A percentile compares a stretch with the other conserved stretches of the same genome.
Conservation (phyloP, 2,797 vertebrate genomes). For the Sitta carolinensis region DNA sequence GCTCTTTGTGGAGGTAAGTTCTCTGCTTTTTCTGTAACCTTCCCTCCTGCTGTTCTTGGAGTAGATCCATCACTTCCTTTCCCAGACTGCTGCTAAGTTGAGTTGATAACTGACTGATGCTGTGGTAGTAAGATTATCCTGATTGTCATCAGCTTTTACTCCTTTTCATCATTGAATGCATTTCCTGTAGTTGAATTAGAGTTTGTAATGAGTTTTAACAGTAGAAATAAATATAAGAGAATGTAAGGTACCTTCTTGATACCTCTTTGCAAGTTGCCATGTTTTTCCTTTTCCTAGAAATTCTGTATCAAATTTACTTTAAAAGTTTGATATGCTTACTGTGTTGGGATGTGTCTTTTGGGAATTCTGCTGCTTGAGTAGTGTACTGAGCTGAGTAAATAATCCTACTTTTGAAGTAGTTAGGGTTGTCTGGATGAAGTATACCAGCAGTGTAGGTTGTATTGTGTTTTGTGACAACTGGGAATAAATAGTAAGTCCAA, state of each 20-base stretch:
- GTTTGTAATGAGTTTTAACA: not conserved
- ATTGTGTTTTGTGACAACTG: not conserved
- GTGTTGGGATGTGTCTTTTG: not conserved
- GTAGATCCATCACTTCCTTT: not conserved
- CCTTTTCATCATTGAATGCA: not conserved
- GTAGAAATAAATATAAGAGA: not conserved
- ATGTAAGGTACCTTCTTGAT: not conserved
- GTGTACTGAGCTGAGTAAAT: not conserved
- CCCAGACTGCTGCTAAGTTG: not conserved
- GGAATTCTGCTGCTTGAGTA: not conserved
- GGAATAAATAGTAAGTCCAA: not conserved
- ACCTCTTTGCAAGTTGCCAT: not conserved
- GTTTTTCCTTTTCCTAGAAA: not conserved
- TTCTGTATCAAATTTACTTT: not conserved
- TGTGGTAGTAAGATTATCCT: not conserved
- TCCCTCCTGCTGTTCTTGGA: accelerated
- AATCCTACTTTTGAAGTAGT: not conserved
- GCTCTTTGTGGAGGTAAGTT: slow-evolving; percentile 94
- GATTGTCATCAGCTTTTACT: not conserved
- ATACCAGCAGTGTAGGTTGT: not conserved
- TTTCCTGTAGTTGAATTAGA: not conserved
- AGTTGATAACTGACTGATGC: not conserved
- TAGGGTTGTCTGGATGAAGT: not conserved
- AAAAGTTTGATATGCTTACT: not conserved
- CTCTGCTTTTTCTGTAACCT: not conserved